These are phyloP conservation scores for Drepanosiphum platanoidis DNA, from an alignment of 2,888 invertebrate species.

Conservation along the genomic window DNA sequence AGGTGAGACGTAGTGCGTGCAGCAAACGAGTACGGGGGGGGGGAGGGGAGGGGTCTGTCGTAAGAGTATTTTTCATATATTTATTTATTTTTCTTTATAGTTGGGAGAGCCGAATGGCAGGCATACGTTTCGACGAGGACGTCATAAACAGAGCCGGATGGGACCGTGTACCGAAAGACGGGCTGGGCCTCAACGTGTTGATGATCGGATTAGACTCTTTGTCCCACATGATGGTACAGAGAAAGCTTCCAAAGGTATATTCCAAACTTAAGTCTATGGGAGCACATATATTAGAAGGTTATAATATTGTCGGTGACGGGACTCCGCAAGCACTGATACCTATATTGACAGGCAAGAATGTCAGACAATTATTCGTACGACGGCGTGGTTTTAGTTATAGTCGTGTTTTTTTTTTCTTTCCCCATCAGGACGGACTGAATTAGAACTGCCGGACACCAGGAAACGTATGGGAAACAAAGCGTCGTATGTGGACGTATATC, in stretches of 20 bases:
- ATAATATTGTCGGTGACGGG: conserved; percentile 87
- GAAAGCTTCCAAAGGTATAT: conserved; percentile 81
- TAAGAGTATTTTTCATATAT: too few species aligned
- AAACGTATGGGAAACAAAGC: conserved; percentile 74
- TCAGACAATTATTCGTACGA: background rate
- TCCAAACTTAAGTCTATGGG: conserved; percentile 74
- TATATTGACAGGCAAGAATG: conserved; percentile 79
- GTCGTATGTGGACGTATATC: conserved; percentile 78
- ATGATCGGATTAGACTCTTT: conserved; percentile 91
- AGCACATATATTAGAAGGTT: conserved; percentile 77
- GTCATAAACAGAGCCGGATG: conserved; percentile 69
- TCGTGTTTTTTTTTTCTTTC: conserved; percentile 64
- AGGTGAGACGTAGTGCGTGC: conserved; percentile 68
- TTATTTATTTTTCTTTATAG: conserved; percentile 65
- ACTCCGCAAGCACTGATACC: conserved; percentile 89
- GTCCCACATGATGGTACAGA: conserved; percentile 82
- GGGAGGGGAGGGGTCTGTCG: too few species aligned
- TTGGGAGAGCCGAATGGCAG: conserved; percentile 77
- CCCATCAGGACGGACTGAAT: conserved; percentile 72
- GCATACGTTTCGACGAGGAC: conserved; percentile 70
- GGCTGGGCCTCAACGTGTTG: conserved; percentile 76
- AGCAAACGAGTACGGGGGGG: too few species aligned
- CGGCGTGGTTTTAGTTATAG: background rate
- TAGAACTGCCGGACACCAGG: conserved; percentile 88
- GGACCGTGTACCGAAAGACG: conserved; percentile 69